Percentiles rank a stretch among this genome's conserved stretches.
Conservation (phyloP, 2,888 invertebrate genomes). For the Apodemia zela region DNA sequence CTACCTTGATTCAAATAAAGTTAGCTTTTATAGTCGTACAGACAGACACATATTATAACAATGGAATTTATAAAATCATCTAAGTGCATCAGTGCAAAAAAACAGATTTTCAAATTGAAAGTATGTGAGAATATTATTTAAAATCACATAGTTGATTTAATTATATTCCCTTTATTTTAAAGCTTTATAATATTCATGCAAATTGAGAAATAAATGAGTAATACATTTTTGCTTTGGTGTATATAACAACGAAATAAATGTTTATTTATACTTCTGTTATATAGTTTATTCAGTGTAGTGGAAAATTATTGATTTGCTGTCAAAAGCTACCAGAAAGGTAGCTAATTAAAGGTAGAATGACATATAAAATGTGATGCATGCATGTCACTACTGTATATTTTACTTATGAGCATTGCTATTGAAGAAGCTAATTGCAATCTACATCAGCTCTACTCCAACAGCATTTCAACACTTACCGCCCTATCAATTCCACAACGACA, state of each 20-base stretch:
- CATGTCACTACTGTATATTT: conserved; percentile 18
- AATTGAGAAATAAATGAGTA: no score
- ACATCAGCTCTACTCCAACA: conserved; percentile 56
- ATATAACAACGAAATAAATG: background rate
- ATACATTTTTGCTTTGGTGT: background rate
- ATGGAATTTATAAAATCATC: no score
- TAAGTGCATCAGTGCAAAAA: no score
- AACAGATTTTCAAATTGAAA: no score
- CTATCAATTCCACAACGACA: conserved; percentile 63
- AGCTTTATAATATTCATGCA: no score
- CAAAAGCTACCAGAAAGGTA: conserved; percentile 7
- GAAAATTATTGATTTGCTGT: conserved; percentile 25
- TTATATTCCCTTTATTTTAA: no score
- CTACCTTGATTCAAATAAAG: no score
- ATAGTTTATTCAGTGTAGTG: background rate
- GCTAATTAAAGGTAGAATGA: background rate
- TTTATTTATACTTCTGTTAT: background rate
- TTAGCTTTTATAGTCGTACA: no score
- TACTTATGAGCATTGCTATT: conserved; percentile 42
- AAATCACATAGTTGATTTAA: no score
- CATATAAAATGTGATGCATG: conserved; percentile 30
- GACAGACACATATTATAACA: no score
- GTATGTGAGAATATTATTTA: no score
- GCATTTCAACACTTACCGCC: conserved; percentile 70
- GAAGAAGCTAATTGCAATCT: conserved; percentile 59